Base-by-base conservation (phyloP, 23 tunicate genomes). In the Aplidium turbinatum region DNA sequence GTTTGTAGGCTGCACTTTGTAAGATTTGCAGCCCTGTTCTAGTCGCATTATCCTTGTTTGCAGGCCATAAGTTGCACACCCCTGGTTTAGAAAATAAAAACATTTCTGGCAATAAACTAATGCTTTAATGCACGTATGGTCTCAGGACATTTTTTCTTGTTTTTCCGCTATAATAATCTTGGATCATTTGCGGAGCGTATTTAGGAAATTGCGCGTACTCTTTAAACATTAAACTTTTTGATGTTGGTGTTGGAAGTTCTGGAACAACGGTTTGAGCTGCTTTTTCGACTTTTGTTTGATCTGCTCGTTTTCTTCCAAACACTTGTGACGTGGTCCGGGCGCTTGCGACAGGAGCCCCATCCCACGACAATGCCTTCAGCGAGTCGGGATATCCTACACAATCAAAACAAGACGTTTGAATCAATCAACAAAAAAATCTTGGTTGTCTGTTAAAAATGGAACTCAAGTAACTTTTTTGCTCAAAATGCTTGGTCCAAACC, bases 131-230 rank as follows among this genome's bases (percentile, higher is more conserved):
- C 16, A 78, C 92, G 52, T 78, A 78, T 20, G 92, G 92, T 22
- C 92, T 38, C 16, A 51, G 46, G 0, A 81, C 26, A n/a, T 78
- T 45, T 52, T 76, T 88, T 31, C 32, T 61, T 16, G 76, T 32
- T 36, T 35, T 58, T 21, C 73, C 82, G 32, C 83, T 70, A 68
- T 88, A 88, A 47, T 79, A 81, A 24, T 71, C 96, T 16, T 80
- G 76, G 21, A 88, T 29, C 87, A 88, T 88, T 60, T 88, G 96
- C 27, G 96, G 96, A 25, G 96, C 96, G 38, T 88, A 88, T 68
- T 88, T 88, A 1, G 96, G 96, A 58, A 57, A 88, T 38, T 88
- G 96, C 38, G 71, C 73, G 27, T 88, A 88, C 38, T 88, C 96
- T 70, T 81, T 88, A 38, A 88, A 88, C 96, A 88, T 88, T 7